Conservation (phyloP, 2,113 vertebrate genomes). For the Gavialis gangeticus region DNA sequence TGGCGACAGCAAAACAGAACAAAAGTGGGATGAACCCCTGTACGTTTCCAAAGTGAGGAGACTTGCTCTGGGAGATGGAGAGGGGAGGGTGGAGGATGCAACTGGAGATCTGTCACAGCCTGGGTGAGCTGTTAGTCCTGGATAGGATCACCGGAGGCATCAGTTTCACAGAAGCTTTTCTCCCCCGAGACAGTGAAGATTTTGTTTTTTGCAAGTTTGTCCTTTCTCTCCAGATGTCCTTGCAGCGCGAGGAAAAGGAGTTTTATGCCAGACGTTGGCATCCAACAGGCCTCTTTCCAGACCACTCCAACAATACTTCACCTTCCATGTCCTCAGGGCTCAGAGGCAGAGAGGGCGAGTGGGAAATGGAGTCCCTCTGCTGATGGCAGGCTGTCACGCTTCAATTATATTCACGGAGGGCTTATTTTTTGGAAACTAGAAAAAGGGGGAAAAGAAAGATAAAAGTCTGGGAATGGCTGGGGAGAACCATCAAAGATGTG, state of each 20-base stretch:
- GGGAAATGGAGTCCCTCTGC: conserved; percentile 69
- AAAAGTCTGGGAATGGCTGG: background rate
- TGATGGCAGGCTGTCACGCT: conserved; percentile 73
- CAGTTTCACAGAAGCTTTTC: conserved; percentile 26
- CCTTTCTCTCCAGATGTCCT: conserved; percentile 60
- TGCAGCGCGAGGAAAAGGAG: conserved; percentile 32
- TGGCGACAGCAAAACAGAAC: conserved; percentile 24
- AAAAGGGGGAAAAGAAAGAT: conserved; percentile 28
- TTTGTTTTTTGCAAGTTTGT: background rate
- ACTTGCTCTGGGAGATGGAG: conserved; percentile 28
- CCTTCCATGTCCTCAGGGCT: conserved; percentile 55
- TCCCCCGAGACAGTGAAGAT: conserved; percentile 1
- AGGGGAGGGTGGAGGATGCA: conserved; percentile 1
- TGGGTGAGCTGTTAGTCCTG: background rate
- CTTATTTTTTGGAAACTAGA: conserved; percentile 80
- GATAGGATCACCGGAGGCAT: background rate
- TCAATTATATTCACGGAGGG: conserved; percentile 79
- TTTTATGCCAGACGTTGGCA: conserved; percentile 22
- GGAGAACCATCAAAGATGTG: background rate
- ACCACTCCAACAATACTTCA: conserved; percentile 13
- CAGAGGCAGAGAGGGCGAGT: conserved; percentile 59
- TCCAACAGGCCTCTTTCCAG: background rate
- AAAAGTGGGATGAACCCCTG: conserved; percentile 17
- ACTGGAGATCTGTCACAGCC: background rate
- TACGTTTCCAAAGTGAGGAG: conserved; percentile 50